These are phyloP conservation scores for Nomada lathburiana DNA, from an alignment of 2,888 invertebrate species.

Conservation along the genomic window DNA sequence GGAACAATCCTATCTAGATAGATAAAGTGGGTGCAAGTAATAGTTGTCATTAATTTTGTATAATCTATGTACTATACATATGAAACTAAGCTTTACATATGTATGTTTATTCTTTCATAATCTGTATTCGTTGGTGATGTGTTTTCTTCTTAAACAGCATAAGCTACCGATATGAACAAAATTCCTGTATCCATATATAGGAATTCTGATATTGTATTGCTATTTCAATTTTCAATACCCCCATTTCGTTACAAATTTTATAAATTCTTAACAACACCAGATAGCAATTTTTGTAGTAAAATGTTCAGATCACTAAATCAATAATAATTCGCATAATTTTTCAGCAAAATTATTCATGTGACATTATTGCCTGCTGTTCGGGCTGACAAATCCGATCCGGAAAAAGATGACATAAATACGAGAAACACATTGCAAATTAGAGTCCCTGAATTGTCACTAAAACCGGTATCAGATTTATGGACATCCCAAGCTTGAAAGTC, in stretches of 20 bases:
- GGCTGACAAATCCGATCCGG: constrained; percentile 30
- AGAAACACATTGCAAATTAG: constrained; percentile 60
- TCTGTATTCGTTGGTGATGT: too few relatives aligned
- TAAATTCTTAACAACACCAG: background rate
- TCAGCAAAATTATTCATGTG: background rate
- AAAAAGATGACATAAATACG: constrained; percentile 45
- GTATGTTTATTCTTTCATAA: too few relatives aligned
- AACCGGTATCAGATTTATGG: constrained; percentile 66
- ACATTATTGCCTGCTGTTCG: constrained; percentile 8
- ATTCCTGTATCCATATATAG: too few relatives aligned
- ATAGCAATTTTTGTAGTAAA: background rate
- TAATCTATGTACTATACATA: too few relatives aligned
- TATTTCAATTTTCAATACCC: too few relatives aligned
- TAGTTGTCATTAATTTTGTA: too few relatives aligned
- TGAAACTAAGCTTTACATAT: too few relatives aligned
- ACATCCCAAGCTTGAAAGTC: constrained; percentile 64
- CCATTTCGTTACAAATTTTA: background rate
- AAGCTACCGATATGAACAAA: too few relatives aligned
- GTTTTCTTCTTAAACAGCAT: too few relatives aligned
- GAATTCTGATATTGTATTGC: too few relatives aligned
- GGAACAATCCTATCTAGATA: background rate
- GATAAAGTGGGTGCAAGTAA: too few relatives aligned
- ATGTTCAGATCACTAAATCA: background rate
- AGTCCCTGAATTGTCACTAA: constrained; percentile 52
- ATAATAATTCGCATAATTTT: background rate